These are phyloP conservation scores for Euspilapteryx auroguttella DNA, from an alignment of 2,888 invertebrate genomes.

Conservation along the genomic window DNA sequence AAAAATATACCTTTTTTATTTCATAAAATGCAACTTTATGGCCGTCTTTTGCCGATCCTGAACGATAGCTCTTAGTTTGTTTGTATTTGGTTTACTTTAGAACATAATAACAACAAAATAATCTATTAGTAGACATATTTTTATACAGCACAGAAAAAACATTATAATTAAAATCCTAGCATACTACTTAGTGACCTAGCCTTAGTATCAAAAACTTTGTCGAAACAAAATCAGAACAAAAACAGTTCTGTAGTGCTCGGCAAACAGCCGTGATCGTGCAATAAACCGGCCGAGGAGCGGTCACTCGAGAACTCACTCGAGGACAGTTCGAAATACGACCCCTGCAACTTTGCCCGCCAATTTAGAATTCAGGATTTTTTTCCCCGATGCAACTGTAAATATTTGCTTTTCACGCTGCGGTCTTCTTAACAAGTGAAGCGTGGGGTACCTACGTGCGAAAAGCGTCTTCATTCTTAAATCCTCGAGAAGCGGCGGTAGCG, in stretches of 20 bases:
- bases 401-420: slow-evolving; percentile 39
- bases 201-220: too few relatives aligned
- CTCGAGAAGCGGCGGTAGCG: slow-evolving; percentile 20
- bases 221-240: slow-evolving; percentile 36
- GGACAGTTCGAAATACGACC: slow-evolving; percentile 31
- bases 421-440: slow-evolving; percentile 39
- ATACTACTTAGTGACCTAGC: too few relatives aligned
- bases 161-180: too few relatives aligned
- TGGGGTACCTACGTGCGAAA: slow-evolving; percentile 24
- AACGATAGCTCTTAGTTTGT: too few relatives aligned
- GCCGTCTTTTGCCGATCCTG: too few relatives aligned
- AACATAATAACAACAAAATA: too few relatives aligned
- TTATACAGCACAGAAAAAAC: too few relatives aligned
- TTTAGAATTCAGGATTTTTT: slow-evolving; percentile 39
- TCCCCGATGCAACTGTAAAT: slow-evolving; percentile 39
- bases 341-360: slow-evolving; percentile 19
- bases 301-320: slow-evolving; percentile 31
- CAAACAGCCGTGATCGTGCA: slow-evolving; percentile 38
- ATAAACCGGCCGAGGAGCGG: slow-evolving; percentile 25
- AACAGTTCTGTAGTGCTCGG: slow-evolving; percentile 37
- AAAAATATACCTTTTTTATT: too few relatives aligned
- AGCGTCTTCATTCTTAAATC: slow-evolving; percentile 17
- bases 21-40: too few relatives aligned
- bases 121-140: too few relatives aligned
- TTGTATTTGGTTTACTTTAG: too few relatives aligned